These are phyloP conservation scores for Hydrotaea cyrtoneurina DNA, from an alignment of 2,888 invertebrate species.

Conservation along the genomic window DNA sequence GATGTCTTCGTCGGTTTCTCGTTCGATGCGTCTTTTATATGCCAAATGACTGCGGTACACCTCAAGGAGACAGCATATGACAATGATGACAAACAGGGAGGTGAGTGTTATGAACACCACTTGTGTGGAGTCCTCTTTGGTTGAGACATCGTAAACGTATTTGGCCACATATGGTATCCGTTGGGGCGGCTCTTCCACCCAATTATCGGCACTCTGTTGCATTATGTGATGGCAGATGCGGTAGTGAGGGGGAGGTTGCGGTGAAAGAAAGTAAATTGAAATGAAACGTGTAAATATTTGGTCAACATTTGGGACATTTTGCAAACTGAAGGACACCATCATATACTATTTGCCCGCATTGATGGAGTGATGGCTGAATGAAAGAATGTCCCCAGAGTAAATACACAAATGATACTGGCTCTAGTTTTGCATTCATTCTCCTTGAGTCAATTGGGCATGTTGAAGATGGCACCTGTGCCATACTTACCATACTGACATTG, in stretches of 20 bases:
- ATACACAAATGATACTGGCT: no score
- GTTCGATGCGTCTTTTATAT: slow-evolving; percentile 87
- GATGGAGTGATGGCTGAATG: no score
- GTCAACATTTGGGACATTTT: neutral
- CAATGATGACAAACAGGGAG: slow-evolving; percentile 87
- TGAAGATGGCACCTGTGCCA: neutral
- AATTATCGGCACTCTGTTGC: slow-evolving; percentile 87
- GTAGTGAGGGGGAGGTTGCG: neutral
- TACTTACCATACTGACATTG: slow-evolving; percentile 83
- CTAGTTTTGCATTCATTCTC: no score
- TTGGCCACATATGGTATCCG: slow-evolving; percentile 88
- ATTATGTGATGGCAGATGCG: neutral
- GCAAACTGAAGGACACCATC: neutral
- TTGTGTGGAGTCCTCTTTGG: slow-evolving; percentile 90
- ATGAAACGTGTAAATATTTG: slow-evolving; percentile 19
- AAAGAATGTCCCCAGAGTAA: no score
- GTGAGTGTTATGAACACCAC: slow-evolving; percentile 90
- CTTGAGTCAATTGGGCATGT: no score
- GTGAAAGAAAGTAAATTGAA: slow-evolving; percentile 36
- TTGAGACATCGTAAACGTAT: slow-evolving; percentile 86
- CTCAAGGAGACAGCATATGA: slow-evolving; percentile 87
- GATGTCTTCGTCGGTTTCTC: slow-evolving; percentile 89
- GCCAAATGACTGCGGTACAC: slow-evolving; percentile 89
- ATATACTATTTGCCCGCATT: no score
- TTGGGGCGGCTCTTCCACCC: slow-evolving; percentile 92